These are phyloP conservation scores for Ianthella basta DNA, from an alignment of 37 sponge, comb jelly and placozoan species.

Conservation along the genomic window DNA sequence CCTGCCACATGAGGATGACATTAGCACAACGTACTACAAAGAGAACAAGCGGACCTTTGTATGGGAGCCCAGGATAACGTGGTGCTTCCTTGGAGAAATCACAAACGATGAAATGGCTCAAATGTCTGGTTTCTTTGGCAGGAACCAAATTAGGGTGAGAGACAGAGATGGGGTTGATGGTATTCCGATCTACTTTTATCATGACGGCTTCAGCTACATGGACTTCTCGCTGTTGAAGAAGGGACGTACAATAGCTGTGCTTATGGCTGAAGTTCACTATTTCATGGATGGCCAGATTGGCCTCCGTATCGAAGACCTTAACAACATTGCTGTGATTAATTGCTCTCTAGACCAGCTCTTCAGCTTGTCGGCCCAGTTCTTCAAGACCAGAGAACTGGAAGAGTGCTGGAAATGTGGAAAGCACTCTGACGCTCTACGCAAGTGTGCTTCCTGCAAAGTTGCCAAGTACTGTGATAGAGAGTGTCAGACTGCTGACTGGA, in stretches of 20 bases:
- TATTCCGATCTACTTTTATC: slow-evolving; percentile 61
- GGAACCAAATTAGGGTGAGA: slow-evolving; percentile 25
- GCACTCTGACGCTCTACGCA: slow-evolving; percentile 12
- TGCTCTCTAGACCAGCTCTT: slow-evolving; percentile 29
- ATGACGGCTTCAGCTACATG: slow-evolving; percentile 31
- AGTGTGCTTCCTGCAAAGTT: slow-evolving; percentile 48
- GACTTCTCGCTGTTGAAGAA: slow-evolving; percentile 29
- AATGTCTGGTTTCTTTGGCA: neutral
- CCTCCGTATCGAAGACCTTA: slow-evolving; percentile 44
- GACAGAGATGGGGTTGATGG: slow-evolving; percentile 30
- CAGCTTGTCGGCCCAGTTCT: slow-evolving; percentile 30
- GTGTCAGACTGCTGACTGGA: slow-evolving; percentile 54
- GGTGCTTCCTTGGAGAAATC: slow-evolving; percentile 61
- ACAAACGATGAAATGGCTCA: slow-evolving; percentile 42
- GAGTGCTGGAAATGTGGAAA: slow-evolving; percentile 43
- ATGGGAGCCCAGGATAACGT: neutral
- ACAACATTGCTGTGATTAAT: slow-evolving; percentile 28
- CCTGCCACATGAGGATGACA: slow-evolving; percentile 39
- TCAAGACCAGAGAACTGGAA: neutral
- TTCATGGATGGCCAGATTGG: slow-evolving; percentile 50
- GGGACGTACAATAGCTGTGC: slow-evolving; percentile 39
- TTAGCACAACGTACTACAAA: slow-evolving; percentile 13
- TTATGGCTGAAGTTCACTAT: slow-evolving; percentile 36
- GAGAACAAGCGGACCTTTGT: neutral
- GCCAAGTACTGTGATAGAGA: slow-evolving; percentile 49